Conservation (phyloP, 2,797 vertebrate species). For the Galagoides demidoff region DNA sequence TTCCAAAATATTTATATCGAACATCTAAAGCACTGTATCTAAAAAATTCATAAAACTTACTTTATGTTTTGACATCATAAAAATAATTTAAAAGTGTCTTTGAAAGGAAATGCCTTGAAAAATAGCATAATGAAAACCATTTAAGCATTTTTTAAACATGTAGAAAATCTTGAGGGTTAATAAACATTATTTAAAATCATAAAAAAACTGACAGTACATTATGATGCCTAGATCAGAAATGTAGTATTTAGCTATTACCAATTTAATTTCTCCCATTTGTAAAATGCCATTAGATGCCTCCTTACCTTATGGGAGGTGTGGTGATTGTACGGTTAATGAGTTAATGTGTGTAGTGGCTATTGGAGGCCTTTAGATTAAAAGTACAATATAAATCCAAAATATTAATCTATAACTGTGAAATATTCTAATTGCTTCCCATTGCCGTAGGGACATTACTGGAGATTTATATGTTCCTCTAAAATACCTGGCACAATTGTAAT, state of each 20-base stretch:
- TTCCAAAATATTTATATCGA: background rate
- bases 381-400: slow-evolving; percentile 71
- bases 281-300: background rate
- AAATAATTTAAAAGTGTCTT: background rate
- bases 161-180: background rate
- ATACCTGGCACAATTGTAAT: slow-evolving; percentile 54
- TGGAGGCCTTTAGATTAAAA: slow-evolving; percentile 60
- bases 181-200: background rate
- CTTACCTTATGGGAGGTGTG: background rate
- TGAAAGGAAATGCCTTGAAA: background rate
- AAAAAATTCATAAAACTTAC: background rate
- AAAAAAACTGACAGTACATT: background rate
- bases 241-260: slow-evolving; percentile 17
- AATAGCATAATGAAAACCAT: background rate
- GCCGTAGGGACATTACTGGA: slow-evolving; percentile 49
- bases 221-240: background rate
- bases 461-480: slow-evolving; percentile 69
- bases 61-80: background rate
- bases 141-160: background rate
- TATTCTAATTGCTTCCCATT: slow-evolving; percentile 71
- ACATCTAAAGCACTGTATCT: background rate
- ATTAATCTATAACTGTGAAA: slow-evolving; percentile 74
- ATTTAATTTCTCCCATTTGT: slow-evolving; percentile 57
- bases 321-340: slow-evolving; percentile 51
- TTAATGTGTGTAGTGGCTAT: slow-evolving; percentile 64